These are phyloP conservation scores for Daphoenositta chrysoptera DNA, from an alignment of 2,113 vertebrate species.

Conservation along the genomic window DNA sequence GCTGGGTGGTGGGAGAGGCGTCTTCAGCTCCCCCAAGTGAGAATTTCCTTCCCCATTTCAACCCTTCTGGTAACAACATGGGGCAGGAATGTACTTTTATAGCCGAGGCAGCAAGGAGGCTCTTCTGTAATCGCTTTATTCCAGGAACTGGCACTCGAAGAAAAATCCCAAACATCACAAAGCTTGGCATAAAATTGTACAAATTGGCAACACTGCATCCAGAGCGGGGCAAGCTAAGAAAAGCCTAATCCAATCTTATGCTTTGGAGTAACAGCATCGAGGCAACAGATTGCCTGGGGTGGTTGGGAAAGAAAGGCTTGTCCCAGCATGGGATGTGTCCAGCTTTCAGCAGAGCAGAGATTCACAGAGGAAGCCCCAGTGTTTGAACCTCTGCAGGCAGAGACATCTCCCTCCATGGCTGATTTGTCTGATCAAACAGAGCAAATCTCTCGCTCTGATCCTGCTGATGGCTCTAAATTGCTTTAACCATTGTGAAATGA, in stretches of 20 bases:
- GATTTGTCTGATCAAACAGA: slow-evolving; percentile 46
- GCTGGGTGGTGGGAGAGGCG: not conserved
- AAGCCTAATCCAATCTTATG: slow-evolving; percentile 32
- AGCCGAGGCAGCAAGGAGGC: not conserved
- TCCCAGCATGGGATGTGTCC: not conserved
- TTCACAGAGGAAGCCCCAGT: not conserved
- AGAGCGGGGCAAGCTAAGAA: not conserved
- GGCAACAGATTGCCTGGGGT: not conserved
- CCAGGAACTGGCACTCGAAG: not conserved
- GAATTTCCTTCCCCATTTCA: not conserved
- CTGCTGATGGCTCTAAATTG: slow-evolving; percentile 32
- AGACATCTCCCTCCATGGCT: not conserved
- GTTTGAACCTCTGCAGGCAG: not conserved
- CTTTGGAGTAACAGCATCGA: not conserved
- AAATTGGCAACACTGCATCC: not conserved
- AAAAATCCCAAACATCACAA: slow-evolving; percentile 31
- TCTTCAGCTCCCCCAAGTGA: fast-evolving
- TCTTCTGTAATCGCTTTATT: slow-evolving; percentile 38
- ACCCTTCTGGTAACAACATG: not conserved
- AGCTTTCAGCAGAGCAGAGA: not conserved
- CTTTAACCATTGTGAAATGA: slow-evolving; percentile 32
- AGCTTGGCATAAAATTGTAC: slow-evolving; percentile 25
- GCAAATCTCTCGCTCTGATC: slow-evolving; percentile 31
- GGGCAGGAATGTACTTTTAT: not conserved
- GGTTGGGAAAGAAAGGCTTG: not conserved